phyloP scores from a whole-genome alignment of 1,140 invertebrate genomes.

The Pseudomyrmex pallidus region DNA sequence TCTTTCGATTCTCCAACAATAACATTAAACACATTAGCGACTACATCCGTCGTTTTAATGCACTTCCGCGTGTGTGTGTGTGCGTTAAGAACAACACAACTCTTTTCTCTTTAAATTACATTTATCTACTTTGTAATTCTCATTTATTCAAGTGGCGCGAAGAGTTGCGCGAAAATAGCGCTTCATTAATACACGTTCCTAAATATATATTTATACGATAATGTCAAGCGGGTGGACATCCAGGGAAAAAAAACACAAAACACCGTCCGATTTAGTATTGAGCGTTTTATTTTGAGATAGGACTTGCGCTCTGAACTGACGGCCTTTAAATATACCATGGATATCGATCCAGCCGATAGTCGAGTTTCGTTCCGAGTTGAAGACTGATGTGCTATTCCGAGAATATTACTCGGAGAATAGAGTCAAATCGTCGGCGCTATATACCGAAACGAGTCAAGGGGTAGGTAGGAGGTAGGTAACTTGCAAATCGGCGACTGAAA shows the following conservation, averaged over 20 bases:
- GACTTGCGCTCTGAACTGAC: conserved; percentile 56
- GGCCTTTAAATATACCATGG: conserved; percentile 53
- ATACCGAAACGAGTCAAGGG: background rate
- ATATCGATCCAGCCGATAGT: conserved; percentile 40
- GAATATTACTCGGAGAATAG: conserved; percentile 38
- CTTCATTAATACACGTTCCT: conserved; percentile 2
- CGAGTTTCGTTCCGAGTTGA: conserved; percentile 46
- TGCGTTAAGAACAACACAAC: too few relatives aligned
- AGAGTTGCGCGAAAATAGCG: conserved; percentile 12
- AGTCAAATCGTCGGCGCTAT: background rate
- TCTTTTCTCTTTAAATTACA: background rate
- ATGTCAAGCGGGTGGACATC: background rate
- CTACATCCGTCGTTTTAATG: background rate
- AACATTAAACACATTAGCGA: too few relatives aligned
- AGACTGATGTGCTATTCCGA: conserved; percentile 36
- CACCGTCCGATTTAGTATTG: conserved; percentile 56
- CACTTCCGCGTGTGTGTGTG: background rate
- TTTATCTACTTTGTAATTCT: background rate
- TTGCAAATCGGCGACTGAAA: background rate
- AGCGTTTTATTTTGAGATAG: conserved; percentile 56
- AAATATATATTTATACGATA: conserved; percentile 37
- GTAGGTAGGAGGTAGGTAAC: background rate
- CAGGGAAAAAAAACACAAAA: conserved; percentile 23
- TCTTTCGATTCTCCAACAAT: background rate
- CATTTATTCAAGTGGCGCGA: too few relatives aligned